These are phyloP conservation scores for Catostomus latipinnis DNA, from an alignment of 2,797 vertebrate species.

Conservation along the genomic window DNA sequence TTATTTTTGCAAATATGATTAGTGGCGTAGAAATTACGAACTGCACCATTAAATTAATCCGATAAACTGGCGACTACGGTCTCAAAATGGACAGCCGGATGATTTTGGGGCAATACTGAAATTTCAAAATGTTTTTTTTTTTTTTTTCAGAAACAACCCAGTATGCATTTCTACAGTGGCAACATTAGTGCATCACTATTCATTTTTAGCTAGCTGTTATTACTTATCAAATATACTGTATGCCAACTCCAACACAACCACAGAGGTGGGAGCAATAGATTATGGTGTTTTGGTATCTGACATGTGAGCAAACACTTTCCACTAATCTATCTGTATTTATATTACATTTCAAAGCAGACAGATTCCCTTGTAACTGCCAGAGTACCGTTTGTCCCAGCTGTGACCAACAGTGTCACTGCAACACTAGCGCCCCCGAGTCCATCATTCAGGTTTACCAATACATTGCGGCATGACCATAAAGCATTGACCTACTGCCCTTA, in stretches of 20 bases:
- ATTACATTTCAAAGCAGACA: neutral
- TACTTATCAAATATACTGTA: too few species aligned
- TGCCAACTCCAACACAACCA: too few species aligned
- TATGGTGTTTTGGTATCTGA: neutral
- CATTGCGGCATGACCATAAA: conserved; percentile 1
- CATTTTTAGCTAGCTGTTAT: neutral
- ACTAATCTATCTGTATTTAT: neutral
- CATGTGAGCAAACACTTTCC: neutral
- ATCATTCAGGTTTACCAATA: neutral
- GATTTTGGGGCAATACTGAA: too few species aligned
- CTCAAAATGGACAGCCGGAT: too few species aligned
- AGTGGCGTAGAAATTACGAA: too few species aligned
- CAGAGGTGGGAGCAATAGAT: too few species aligned
- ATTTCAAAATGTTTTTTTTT: too few species aligned
- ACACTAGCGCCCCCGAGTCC: neutral
- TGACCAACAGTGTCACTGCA: neutral
- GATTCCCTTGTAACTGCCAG: neutral
- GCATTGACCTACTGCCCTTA: neutral
- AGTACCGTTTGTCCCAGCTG: neutral
- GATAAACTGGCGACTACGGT: too few species aligned
- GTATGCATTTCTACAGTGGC: neutral
- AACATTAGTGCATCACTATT: neutral
- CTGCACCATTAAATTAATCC: too few species aligned
- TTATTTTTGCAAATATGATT: too few species aligned
- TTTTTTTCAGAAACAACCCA: neutral